phyloP scores from a whole-genome alignment of 2,888 invertebrate species.

The Philhelius pedissequus region DNA sequence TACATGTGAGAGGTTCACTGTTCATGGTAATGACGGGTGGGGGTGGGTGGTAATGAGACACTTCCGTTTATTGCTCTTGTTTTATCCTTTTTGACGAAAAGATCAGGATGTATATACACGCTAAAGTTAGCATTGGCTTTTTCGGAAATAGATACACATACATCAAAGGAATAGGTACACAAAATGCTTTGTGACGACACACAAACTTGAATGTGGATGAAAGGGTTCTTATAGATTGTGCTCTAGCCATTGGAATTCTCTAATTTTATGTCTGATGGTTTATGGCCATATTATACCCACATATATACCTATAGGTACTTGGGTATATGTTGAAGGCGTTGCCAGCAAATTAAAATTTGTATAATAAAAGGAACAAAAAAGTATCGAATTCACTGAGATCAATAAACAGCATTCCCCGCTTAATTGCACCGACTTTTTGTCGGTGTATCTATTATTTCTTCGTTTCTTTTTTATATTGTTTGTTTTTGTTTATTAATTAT shows the following conservation, averaged over 20 bases:
- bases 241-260: constrained; percentile 11
- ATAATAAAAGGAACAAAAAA: too few species aligned
- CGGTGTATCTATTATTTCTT: too few species aligned
- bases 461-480: too few species aligned
- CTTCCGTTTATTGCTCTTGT: constrained; percentile 51
- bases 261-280: constrained; percentile 41
- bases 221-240: background rate
- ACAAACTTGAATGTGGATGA: background rate
- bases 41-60: constrained; percentile 54
- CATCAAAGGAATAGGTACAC: background rate
- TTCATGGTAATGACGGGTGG: background rate
- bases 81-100: constrained; percentile 39
- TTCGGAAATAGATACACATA: background rate
- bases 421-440: too few species aligned
- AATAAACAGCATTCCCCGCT: too few species aligned
- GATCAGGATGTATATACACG: constrained; percentile 16
- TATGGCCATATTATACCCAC: constrained; percentile 30
- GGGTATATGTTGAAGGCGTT: background rate
- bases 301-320: background rate
- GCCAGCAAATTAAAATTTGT: background rate
- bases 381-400: too few species aligned
- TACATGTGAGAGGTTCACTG: background rate
- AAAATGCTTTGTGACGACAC: background rate
- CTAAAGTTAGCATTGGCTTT: background rate
- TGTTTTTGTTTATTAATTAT: too few species aligned